These are phyloP conservation scores for Hydra vulgaris DNA, from an alignment of 30 jellyfish, hydroid and myxozoan genomes.

Conservation along the genomic window DNA sequence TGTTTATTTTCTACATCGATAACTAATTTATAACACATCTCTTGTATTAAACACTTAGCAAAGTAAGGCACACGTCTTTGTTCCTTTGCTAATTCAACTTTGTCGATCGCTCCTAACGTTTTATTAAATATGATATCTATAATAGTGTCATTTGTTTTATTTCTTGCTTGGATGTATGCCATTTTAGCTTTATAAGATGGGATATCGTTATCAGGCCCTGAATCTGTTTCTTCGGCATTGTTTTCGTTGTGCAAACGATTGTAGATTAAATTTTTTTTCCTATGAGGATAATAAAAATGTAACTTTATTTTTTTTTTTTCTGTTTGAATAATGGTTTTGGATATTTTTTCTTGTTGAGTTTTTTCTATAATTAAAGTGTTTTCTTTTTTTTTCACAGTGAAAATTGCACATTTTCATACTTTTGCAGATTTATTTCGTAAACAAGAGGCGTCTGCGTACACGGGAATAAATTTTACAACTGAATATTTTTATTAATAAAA, in stretches of 20 bases:
- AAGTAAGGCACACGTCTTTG: conserved; percentile 13
- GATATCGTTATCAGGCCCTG: conserved; percentile 22
- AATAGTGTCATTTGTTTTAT: conserved; percentile 11
- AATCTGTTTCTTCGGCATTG: background rate
- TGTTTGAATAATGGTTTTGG: background rate
- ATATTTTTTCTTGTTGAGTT: background rate
- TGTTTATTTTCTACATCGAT: conserved; percentile 21
- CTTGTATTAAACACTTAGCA: background rate
- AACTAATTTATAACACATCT: conserved; percentile 7
- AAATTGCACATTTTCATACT: background rate
- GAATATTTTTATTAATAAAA: no score
- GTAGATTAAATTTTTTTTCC: background rate
- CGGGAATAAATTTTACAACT: background rate
- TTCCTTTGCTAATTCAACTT: background rate
- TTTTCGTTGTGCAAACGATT: conserved; percentile 14
- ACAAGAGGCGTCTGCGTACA: background rate
- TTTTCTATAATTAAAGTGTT: background rate
- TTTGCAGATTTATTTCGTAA: background rate
- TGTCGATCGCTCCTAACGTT: conserved; percentile 7
- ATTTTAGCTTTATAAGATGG: conserved; percentile 27
- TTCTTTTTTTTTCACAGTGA: background rate
- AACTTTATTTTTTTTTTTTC: background rate
- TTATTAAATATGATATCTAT: conserved; percentile 2
- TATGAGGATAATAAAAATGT: background rate
- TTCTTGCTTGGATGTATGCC: background rate